Evolutionary conservation across 1,140 invertebrate genomes (phyloP).

Genomic region (Anastrepha ludens): DNA sequence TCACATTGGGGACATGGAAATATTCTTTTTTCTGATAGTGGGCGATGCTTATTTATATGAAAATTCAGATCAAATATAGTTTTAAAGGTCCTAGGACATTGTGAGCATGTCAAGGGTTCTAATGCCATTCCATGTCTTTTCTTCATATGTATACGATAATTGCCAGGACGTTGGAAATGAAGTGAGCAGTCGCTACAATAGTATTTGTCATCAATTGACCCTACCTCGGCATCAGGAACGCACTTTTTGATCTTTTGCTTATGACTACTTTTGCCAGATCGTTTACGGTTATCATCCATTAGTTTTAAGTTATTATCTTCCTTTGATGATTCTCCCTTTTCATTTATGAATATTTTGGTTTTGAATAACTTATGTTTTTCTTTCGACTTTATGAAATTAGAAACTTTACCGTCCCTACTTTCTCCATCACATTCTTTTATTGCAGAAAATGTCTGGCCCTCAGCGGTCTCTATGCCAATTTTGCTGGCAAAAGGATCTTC

Average conservation of each 20-base stretch:
- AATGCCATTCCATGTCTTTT: background rate
- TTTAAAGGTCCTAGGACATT: too few relatives aligned
- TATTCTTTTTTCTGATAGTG: too few relatives aligned
- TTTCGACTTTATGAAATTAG: too few relatives aligned
- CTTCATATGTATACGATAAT: constrained; percentile 47
- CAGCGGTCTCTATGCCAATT: background rate
- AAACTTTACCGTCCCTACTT: background rate
- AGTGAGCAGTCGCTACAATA: constrained; percentile 38
- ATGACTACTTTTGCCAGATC: too few relatives aligned
- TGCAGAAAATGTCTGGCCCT: background rate
- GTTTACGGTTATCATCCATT: too few relatives aligned
- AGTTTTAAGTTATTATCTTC: background rate
- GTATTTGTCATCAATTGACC: background rate
- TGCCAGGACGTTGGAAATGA: background rate
- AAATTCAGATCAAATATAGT: too few relatives aligned
- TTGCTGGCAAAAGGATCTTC: too few relatives aligned
- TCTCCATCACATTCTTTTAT: background rate
- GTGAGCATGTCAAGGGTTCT: constrained; percentile 58
- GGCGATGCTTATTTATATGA: background rate
- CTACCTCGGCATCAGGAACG: too few relatives aligned
- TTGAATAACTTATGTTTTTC: background rate
- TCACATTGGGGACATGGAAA: too few relatives aligned
- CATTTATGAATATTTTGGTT: background rate
- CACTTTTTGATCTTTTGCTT: too few relatives aligned
- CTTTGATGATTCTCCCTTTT: background rate